Conservation (phyloP, 2,113 vertebrate species). For the Mesitornis unicolor region DNA sequence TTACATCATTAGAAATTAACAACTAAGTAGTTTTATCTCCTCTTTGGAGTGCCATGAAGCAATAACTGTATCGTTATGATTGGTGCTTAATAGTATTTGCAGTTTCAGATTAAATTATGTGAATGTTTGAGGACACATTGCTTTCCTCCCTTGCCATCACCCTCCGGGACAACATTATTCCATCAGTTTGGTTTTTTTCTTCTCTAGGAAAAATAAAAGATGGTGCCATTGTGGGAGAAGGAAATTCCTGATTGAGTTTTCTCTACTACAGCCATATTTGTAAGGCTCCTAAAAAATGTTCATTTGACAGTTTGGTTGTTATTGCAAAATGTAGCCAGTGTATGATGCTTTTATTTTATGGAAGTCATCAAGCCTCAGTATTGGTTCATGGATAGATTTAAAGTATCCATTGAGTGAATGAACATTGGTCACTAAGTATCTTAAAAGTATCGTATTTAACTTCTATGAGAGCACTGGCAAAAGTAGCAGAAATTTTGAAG, state of each 20-base stretch:
- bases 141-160: conserved; percentile 7
- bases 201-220: background rate
- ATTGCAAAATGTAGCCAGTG: background rate
- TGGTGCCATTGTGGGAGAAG: background rate
- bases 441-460: background rate
- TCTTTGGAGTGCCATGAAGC: conserved; percentile 42
- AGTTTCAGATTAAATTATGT: conserved; percentile 58
- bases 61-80: conserved; percentile 47
- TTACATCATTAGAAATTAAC: conserved; percentile 61
- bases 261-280: background rate
- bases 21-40: conserved; percentile 60
- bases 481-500: background rate
- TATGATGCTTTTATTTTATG: background rate
- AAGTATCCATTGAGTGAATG: background rate
- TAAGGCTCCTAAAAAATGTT: background rate
- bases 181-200: background rate
- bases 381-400: background rate
- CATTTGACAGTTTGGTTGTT: background rate
- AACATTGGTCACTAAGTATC: background rate
- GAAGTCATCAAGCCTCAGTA: background rate
- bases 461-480: background rate
- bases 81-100: conserved; percentile 62
- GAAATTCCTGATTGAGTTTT: background rate
- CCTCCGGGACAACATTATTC: conserved; percentile 24
- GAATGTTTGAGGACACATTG: conserved; percentile 48